Evolutionary conservation across 2,888 invertebrate species (phyloP).

Genomic region (Pediacus dermestoides): DNA sequence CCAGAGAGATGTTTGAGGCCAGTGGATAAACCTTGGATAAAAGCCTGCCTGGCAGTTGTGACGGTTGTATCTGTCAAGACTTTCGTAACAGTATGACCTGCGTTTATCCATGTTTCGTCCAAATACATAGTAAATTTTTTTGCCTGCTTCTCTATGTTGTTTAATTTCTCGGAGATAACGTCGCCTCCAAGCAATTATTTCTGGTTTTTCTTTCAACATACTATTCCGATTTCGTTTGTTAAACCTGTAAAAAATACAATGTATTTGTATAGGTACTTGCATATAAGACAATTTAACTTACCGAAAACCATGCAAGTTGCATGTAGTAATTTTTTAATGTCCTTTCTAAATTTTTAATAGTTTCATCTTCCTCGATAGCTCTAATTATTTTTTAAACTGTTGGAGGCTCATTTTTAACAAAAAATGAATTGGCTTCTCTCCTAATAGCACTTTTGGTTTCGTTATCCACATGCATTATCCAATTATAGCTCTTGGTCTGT

Average conservation of each 20-base stretch:
- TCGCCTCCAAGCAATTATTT: slow-evolving; percentile 14
- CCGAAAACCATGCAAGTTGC: no score
- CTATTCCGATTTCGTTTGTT: slow-evolving; percentile 7
- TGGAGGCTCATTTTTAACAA: slow-evolving; percentile 6
- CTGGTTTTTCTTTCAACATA: slow-evolving; percentile 9
- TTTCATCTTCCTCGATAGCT: slow-evolving; percentile 2
- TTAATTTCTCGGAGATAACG: slow-evolving; percentile 12
- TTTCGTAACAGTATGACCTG: slow-evolving; percentile 17
- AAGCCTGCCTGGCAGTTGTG: slow-evolving; percentile 14
- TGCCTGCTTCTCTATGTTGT: slow-evolving; percentile 9
- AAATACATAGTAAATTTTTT: slow-evolving; percentile 18
- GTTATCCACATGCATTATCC: background rate
- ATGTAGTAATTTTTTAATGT: no score
- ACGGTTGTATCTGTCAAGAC: slow-evolving; percentile 18
- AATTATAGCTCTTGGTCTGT: no score
- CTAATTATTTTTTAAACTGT: background rate
- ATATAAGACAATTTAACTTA: no score
- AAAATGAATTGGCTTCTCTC: background rate
- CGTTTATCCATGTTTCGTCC: slow-evolving; percentile 23
- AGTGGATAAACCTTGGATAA: slow-evolving; percentile 12
- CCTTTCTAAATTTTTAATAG: slow-evolving; percentile 1
- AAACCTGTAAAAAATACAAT: slow-evolving; percentile 1
- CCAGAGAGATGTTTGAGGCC: slow-evolving; percentile 16
- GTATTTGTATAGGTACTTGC: no score
- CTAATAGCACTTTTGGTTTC: background rate